Evolutionary conservation across 2,888 invertebrate species (phyloP).

Genomic region (Dioctria linearis): DNA sequence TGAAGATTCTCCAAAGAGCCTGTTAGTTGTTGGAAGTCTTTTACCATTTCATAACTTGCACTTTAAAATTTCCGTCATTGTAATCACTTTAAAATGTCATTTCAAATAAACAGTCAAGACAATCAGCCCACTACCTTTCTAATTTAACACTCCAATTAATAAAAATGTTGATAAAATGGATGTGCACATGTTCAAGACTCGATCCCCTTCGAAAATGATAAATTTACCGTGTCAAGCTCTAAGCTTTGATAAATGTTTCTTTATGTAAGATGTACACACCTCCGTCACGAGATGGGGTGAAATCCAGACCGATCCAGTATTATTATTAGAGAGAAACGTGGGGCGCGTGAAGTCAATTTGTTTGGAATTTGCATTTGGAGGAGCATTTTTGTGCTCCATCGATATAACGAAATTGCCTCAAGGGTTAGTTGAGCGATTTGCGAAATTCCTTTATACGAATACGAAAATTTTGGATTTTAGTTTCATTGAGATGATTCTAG

Average conservation of each 20-base stretch:
- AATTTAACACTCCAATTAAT: conserved; percentile 43
- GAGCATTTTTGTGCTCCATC: neutral
- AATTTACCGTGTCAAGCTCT: conserved; percentile 23
- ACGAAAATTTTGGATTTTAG: too few species aligned
- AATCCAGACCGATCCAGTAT: neutral
- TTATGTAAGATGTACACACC: conserved; percentile 26
- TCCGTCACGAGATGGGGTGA: neutral
- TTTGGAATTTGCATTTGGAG: conserved; percentile 34
- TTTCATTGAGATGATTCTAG: too few species aligned
- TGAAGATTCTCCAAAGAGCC: neutral
- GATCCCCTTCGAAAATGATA: conserved; percentile 28
- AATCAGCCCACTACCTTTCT: neutral
- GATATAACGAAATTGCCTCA: too few species aligned
- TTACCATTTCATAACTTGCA: conserved; percentile 28
- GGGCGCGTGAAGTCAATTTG: conserved; percentile 42
- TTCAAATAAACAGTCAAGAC: neutral
- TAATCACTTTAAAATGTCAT: conserved; percentile 37
- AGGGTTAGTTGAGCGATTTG: too few species aligned
- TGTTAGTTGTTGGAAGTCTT: neutral
- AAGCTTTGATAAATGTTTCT: conserved; percentile 32
- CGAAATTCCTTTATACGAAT: too few species aligned
- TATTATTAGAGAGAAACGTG: conserved; percentile 9
- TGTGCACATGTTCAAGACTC: conserved; percentile 36
- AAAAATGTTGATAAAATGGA: conserved; percentile 42
- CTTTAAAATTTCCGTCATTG: conserved; percentile 29